Evolutionary conservation across 2,888 invertebrate genomes (phyloP), one percentile per base, ranked within the genome.

Genomic region (Dasysyrphus albostriatus): DNA sequence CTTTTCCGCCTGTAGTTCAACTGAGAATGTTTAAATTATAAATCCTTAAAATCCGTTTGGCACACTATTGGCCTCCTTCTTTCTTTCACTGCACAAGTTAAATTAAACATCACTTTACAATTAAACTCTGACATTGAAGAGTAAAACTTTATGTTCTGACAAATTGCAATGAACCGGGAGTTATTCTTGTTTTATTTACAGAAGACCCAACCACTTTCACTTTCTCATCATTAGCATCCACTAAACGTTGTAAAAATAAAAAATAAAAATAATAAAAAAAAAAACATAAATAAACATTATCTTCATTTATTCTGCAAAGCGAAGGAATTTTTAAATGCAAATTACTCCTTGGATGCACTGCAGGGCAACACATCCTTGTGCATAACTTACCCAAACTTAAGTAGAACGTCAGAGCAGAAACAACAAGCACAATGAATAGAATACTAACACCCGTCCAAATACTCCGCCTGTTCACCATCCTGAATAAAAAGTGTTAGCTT

Each of bases 381-480:
- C 73, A 24, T 24, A 83, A 78, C 92, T 91, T 89, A 93, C 93
- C 93, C 89, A 92, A 88, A 89, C 93, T 93, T 63, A 92, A 89
- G 88, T 91, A 92, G 87, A 91, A 93, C 82, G 92, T 92, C 61
- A 92, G 73, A 42, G 89, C 91, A 63, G 93, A 91, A 74, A 92
- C 88, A 44, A 91, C 74, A 78, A 92, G 82, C 78, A 93, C 89
- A 80, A 91, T 88, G 80, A 89, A 87, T 83, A 92, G 88, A 88
- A 93, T 90, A 83, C 90, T 88, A 75, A 90, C 89, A 88, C 92
- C 93, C 88, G 91, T 92, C 24, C 91, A 89, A 70, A 93, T 92
- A 88, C 92, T 93, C 24, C 92, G 89, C 84, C 91, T 90, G 88
- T 92, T 92, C 74, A 92, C 91, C 92, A 92, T 92, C 8, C 70